These are phyloP conservation scores for Albula glossodonta DNA, from an alignment of 2,113 vertebrate genomes.

Conservation along the genomic window DNA sequence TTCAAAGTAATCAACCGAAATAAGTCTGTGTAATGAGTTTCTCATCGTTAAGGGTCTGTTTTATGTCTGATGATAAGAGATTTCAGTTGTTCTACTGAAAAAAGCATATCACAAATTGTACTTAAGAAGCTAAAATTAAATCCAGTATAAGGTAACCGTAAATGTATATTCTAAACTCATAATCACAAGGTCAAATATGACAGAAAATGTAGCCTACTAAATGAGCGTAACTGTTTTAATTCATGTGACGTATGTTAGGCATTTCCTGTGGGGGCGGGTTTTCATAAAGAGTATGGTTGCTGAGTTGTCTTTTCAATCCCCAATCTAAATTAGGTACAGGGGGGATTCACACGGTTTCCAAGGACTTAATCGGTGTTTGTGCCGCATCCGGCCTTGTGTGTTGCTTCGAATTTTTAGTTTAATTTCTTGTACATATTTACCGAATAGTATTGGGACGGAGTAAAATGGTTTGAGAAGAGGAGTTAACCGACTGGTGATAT, in stretches of 20 bases:
- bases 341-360: not conserved
- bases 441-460: not conserved
- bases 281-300: not conserved
- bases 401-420: not conserved
- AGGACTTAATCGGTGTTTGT: not conserved
- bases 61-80: too few species aligned
- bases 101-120: not conserved
- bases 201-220: not conserved
- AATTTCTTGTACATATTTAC: not conserved
- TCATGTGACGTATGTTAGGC: not conserved
- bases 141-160: not conserved
- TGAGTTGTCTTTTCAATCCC: not conserved
- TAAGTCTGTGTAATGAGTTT: too few species aligned
- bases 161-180: not conserved
- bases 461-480: not conserved
- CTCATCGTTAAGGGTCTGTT: too few species aligned
- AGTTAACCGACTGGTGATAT: not conserved
- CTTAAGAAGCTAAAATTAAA: not conserved
- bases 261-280: constrained; percentile 6
- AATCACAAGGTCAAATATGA: not conserved
- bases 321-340: not conserved
- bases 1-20: too few species aligned
- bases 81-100: not conserved
- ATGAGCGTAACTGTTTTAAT: not conserved
- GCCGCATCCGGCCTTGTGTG: not conserved